Percentiles rank a stretch among this genome's conserved stretches.
phyloP scores from a whole-genome alignment of 35 echinoderm and acorn worm species.

The Lytechinus variegatus region DNA sequence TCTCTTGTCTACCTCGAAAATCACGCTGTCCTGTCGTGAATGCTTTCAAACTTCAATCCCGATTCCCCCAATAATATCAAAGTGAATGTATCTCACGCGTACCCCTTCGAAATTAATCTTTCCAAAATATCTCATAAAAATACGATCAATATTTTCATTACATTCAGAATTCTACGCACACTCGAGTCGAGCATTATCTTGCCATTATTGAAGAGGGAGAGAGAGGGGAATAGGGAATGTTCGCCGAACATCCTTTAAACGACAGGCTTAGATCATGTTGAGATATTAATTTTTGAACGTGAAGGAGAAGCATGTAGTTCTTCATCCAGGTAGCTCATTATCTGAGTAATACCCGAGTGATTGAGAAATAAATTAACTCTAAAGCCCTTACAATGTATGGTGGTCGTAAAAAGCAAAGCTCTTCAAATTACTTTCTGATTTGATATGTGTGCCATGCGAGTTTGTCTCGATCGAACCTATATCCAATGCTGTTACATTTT shows the following conservation, averaged over 20 bases:
- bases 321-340: constrained; percentile 26
- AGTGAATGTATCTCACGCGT: not conserved
- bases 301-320: constrained; percentile 5
- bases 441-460: not conserved
- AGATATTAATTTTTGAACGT: constrained; percentile 33
- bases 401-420: constrained; percentile 24
- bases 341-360: constrained; percentile 14
- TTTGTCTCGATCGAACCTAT: not conserved
- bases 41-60: not conserved
- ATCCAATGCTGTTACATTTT: not conserved
- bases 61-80: not conserved
- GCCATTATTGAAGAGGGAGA: not conserved
- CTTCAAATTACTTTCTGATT: not conserved
- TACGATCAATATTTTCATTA: constrained; percentile 42
- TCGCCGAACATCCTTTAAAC: not conserved
- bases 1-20: not conserved
- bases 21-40: not conserved
- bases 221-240: not conserved
- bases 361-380: constrained; percentile 44
- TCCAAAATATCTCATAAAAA: constrained; percentile 36
- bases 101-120: constrained; percentile 27
- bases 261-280: not conserved
- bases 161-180: not conserved
- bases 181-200: constrained; percentile 14
- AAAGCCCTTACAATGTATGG: constrained; percentile 12